These are phyloP conservation scores for Patella caerulea DNA, from an alignment of 2,888 invertebrate genomes.

Conservation along the genomic window DNA sequence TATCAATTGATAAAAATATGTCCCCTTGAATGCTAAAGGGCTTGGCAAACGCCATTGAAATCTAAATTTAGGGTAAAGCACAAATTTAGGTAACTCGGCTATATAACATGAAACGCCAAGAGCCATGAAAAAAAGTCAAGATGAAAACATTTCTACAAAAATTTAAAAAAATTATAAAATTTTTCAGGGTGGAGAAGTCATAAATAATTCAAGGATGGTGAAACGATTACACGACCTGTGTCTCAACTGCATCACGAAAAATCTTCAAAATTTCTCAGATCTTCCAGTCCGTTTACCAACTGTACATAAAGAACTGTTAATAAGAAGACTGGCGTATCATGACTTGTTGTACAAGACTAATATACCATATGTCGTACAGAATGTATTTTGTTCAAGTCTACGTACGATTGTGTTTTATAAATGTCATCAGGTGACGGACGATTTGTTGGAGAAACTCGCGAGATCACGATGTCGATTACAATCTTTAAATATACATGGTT, in stretches of 20 bases:
- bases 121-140: too few relatives aligned
- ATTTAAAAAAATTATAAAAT: too few relatives aligned
- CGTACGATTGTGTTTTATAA: conserved; percentile 53
- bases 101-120: too few relatives aligned
- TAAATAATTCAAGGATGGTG: conserved; percentile 44
- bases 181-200: too few relatives aligned
- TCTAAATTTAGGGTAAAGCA: too few relatives aligned
- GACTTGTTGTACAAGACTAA: conserved; percentile 50
- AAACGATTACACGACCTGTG: conserved; percentile 60
- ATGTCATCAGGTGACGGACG: conserved; percentile 60
- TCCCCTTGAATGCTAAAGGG: too few relatives aligned
- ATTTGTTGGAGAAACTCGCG: conserved; percentile 47
- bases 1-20: too few relatives aligned
- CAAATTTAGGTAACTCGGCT: too few relatives aligned
- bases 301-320: conserved; percentile 59
- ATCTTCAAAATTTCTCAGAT: conserved; percentile 51
- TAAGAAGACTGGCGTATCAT: conserved; percentile 60
- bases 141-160: too few relatives aligned
- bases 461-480: conserved; percentile 51
- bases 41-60: too few relatives aligned
- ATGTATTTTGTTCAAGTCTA: conserved; percentile 50
- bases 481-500: conserved; percentile 50
- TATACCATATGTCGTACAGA: conserved; percentile 50
- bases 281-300: conserved; percentile 53
- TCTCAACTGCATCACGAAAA: conserved; percentile 51